Evolutionary conservation across 1,140 invertebrate genomes (phyloP).

Genomic region (Drosophila nigrodunni): DNA sequence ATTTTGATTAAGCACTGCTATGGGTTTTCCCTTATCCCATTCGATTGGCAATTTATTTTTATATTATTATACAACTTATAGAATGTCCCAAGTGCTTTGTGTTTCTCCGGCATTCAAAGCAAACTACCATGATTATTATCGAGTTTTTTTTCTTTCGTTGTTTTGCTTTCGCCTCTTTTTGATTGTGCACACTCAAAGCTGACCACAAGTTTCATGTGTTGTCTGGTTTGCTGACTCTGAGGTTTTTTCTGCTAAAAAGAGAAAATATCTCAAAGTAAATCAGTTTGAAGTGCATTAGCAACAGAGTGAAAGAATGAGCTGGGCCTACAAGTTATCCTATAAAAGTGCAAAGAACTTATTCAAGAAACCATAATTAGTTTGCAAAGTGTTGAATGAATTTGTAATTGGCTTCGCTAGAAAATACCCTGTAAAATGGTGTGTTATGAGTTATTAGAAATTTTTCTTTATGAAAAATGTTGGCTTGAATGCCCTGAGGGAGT

Average conservation of each 20-base stretch:
- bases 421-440: background rate
- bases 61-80: slow-evolving; percentile 14
- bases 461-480: slow-evolving; percentile 56
- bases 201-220: slow-evolving; percentile 24
- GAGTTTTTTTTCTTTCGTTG: background rate
- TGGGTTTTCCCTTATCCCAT: slow-evolving; percentile 10
- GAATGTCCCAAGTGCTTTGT: slow-evolving; percentile 59
- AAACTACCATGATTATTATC: slow-evolving; percentile 23
- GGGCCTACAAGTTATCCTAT: slow-evolving; percentile 2
- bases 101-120: background rate
- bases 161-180: background rate
- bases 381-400: too few relatives aligned
- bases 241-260: slow-evolving; percentile 3
- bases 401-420: background rate
- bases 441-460: background rate
- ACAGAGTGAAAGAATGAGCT: background rate
- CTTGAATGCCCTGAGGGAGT: slow-evolving; percentile 37
- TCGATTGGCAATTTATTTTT: slow-evolving; percentile 42
- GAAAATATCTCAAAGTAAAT: slow-evolving; percentile 7
- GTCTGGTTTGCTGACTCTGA: background rate
- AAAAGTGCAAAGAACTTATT: background rate
- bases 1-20: slow-evolving; percentile 21
- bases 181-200: slow-evolving; percentile 1
- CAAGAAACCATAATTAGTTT: too few relatives aligned
- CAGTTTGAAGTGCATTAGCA: background rate